phyloP scores from a whole-genome alignment of 2,888 invertebrate genomes.

The Parnassius apollo region DNA sequence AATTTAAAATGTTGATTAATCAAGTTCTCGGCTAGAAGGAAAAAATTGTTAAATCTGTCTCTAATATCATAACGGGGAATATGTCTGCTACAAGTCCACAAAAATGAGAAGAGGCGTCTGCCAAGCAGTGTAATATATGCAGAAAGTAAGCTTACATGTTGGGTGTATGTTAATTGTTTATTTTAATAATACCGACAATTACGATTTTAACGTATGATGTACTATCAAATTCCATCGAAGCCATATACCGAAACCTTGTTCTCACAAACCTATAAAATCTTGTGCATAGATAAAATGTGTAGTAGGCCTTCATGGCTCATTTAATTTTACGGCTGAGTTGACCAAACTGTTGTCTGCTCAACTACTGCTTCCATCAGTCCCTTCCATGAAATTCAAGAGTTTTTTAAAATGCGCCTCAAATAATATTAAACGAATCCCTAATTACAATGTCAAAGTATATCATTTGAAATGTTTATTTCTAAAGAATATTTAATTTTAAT shows the following conservation, averaged over 20 bases:
- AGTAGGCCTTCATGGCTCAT: conserved; percentile 71
- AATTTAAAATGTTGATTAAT: too few species aligned
- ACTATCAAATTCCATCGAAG: background rate
- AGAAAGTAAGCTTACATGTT: too few species aligned
- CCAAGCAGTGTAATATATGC: too few species aligned
- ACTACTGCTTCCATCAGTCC: conserved; percentile 22
- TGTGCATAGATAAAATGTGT: conserved; percentile 78
- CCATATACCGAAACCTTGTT: conserved; percentile 11
- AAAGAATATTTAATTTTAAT: background rate
- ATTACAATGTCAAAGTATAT: background rate
- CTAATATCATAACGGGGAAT: too few species aligned
- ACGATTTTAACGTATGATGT: too few species aligned
- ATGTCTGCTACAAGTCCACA: too few species aligned
- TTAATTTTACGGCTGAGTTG: conserved; percentile 80
- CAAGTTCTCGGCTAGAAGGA: too few species aligned
- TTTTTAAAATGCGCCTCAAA: background rate
- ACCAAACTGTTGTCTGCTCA: conserved; percentile 62
- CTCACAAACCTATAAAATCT: conserved; percentile 58
- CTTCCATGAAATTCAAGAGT: conserved; percentile 22
- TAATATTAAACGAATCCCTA: background rate
- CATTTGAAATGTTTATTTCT: too few species aligned
- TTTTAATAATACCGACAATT: too few species aligned
- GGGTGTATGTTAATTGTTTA: too few species aligned
- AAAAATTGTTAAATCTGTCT: too few species aligned
- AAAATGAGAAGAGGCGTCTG: too few species aligned